Evolutionary conservation across 2,113 vertebrate genomes (phyloP).

Genomic region (Misgurnus mizolepis): DNA sequence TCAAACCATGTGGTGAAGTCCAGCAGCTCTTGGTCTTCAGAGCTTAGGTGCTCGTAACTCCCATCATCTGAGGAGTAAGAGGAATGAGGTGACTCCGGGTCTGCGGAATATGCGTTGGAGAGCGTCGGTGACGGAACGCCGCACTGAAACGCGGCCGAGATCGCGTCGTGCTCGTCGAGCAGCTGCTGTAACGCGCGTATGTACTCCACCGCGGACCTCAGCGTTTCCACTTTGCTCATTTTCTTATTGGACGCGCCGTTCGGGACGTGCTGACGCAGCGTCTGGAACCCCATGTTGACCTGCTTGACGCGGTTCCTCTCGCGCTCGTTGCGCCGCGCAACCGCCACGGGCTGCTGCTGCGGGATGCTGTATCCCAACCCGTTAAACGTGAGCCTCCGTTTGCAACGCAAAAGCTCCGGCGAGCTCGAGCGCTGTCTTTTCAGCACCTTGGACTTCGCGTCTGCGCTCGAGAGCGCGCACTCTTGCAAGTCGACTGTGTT

Average conservation of each 20-base stretch:
- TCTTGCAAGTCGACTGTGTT: constrained; percentile 67
- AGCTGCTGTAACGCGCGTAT: constrained; percentile 91
- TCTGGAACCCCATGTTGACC: constrained; percentile 96
- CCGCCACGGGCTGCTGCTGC: constrained; percentile 81
- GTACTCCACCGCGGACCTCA: constrained; percentile 93
- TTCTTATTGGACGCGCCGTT: constrained; percentile 93
- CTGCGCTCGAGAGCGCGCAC: constrained; percentile 53
- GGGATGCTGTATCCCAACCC: constrained; percentile 77
- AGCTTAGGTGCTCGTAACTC: constrained; percentile 85
- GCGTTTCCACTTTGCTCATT: constrained; percentile 97
- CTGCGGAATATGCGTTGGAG: constrained; percentile 71
- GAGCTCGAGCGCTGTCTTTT: constrained; percentile 82
- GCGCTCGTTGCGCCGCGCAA: constrained; percentile 91
- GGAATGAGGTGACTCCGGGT: constrained; percentile 83
- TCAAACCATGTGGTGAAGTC: constrained; percentile 93
- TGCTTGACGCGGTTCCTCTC: constrained; percentile 94
- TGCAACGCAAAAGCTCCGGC: constrained; percentile 88
- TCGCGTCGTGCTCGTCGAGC: constrained; percentile 87
- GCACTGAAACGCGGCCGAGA: constrained; percentile 81
- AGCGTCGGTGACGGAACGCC: constrained; percentile 76
- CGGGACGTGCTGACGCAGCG: constrained; percentile 92
- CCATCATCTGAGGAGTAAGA: constrained; percentile 89
- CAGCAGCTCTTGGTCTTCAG: constrained; percentile 86
- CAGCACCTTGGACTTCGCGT: constrained; percentile 71
- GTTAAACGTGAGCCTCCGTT: constrained; percentile 82